Base-by-base conservation (phyloP, 2,888 invertebrate species). In the Tetragonisca angustula region DNA sequence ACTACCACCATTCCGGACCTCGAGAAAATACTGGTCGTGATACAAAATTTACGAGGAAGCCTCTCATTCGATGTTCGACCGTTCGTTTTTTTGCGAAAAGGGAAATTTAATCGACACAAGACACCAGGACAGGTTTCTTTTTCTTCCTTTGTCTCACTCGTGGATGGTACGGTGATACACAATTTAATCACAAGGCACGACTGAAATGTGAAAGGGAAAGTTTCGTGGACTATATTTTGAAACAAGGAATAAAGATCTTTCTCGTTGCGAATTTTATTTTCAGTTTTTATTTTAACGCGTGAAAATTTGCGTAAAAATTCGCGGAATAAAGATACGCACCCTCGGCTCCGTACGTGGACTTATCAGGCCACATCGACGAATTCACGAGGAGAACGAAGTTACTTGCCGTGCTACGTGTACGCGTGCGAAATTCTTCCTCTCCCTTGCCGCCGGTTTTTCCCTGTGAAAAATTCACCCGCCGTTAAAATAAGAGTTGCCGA, bases 401-500 rank as follows among this genome's bases (percentile, higher is more conserved):
- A 67, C 62, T 54, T 24, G 13, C 54, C 9, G 43, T 43, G 9
- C 11, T 21, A 21, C 56, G 76, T 80, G 62, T n/a, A 71, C 76
- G 79, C 79, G 73, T 67, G 61, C 59, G 59, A 74, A 74, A 79
- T 79, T 68, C 79, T 62, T 50, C 24, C 64, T 67, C 49, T 68
- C 52, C 36, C 70, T 70, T 71, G 59, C 65, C 61, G 67, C 21
- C n/a, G 32, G 76, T 24, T 62, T 24, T 62, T 27, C 5, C 36
- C 65, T 19, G 78, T 68, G 80, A 83, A 80, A 83, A 83, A 83
- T 83, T 76, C 75, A 71, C 67, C 61, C 36, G 52, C 71, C 71
- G 80, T 80, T 80, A 83, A 83, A 80, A 80, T 83, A 80, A 83
- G 82, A 83, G 82, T 83, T 80, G 75, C 67, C 75, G 82, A 82